These are phyloP conservation scores for Drosophila sordidapex DNA, from an alignment of 2,888 invertebrate genomes.

Conservation along the genomic window DNA sequence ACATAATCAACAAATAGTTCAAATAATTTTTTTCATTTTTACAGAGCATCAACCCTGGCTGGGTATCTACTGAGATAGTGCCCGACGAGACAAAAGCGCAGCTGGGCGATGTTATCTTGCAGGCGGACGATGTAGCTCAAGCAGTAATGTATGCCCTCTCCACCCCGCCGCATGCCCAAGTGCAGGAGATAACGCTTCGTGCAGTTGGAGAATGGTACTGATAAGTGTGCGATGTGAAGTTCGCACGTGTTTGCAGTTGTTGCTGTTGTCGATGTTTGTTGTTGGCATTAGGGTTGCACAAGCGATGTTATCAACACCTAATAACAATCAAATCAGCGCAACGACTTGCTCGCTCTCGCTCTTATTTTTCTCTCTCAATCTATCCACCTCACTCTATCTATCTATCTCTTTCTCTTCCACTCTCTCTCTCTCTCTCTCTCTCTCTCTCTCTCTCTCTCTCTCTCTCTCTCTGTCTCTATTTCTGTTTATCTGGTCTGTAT, in stretches of 20 bases:
- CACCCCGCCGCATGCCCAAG: slow-evolving; percentile 77
- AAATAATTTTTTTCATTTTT: not conserved
- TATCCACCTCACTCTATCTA: not conserved
- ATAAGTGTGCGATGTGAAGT: slow-evolving; percentile 9
- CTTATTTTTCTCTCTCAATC: not conserved
- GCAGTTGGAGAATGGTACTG: slow-evolving; percentile 80
- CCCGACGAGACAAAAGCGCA: slow-evolving; percentile 65
- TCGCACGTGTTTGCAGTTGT: slow-evolving; percentile 16
- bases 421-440: not conserved
- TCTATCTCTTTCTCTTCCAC: not conserved
- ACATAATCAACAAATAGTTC: not conserved
- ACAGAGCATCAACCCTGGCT: slow-evolving; percentile 83
- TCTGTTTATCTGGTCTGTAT: not conserved
- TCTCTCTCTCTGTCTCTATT: not conserved
- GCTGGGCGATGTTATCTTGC: slow-evolving; percentile 72
- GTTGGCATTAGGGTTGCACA: slow-evolving; percentile 18
- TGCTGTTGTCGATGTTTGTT: slow-evolving; percentile 1
- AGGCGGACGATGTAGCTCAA: slow-evolving; percentile 80
- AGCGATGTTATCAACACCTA: slow-evolving; percentile 58
- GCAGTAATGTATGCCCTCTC: slow-evolving; percentile 81
- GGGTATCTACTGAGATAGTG: slow-evolving; percentile 83
- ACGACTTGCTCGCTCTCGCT: slow-evolving; percentile 12
- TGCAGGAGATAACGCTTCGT: slow-evolving; percentile 80
- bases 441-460: not conserved
- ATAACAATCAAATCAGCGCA: slow-evolving; percentile 63